These are phyloP conservation scores for Troglohyphantes excavatus DNA, from an alignment of 2,888 invertebrate species.

Conservation along the genomic window DNA sequence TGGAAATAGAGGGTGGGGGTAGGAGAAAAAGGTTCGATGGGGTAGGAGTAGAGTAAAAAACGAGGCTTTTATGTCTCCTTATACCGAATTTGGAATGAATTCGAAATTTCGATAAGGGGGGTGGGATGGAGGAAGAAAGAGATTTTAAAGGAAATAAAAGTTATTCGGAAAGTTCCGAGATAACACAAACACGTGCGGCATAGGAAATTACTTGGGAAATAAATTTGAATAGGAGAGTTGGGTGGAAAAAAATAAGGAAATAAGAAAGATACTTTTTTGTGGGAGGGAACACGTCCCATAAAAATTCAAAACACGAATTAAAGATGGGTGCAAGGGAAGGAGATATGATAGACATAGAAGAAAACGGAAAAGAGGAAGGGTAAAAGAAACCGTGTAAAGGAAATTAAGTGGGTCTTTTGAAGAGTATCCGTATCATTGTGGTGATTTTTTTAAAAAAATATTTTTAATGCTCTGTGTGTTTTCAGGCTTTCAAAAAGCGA, in stretches of 20 bases:
- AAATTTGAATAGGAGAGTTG: constrained; percentile 39
- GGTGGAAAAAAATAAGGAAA: neutral
- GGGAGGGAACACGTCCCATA: too few relatives aligned
- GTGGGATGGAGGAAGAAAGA: constrained; percentile 23
- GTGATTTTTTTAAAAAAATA: too few relatives aligned
- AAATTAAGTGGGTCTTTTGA: too few relatives aligned
- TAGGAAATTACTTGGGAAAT: constrained; percentile 70
- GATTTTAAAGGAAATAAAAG: constrained; percentile 71
- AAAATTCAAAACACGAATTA: too few relatives aligned
- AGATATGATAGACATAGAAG: too few relatives aligned
- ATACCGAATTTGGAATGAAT: constrained; percentile 63
- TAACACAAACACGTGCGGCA: constrained; percentile 64
- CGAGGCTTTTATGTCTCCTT: constrained; percentile 54
- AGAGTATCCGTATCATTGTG: too few relatives aligned
- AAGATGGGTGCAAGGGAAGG: too few relatives aligned
- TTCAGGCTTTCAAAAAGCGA: too few relatives aligned
- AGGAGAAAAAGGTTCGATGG: constrained; percentile 9
- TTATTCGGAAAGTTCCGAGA: constrained; percentile 56
- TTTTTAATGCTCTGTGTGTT: too few relatives aligned
- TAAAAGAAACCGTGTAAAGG: too few relatives aligned
- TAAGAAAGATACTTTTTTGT: constrained; percentile 21
- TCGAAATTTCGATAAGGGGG: constrained; percentile 64
- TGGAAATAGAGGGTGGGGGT: neutral
- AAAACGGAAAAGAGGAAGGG: too few relatives aligned
- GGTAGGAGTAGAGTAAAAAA: constrained; percentile 22